Evolutionary conservation across 1,140 invertebrate species (phyloP).

Genomic region (Drosophila sp.): DNA sequence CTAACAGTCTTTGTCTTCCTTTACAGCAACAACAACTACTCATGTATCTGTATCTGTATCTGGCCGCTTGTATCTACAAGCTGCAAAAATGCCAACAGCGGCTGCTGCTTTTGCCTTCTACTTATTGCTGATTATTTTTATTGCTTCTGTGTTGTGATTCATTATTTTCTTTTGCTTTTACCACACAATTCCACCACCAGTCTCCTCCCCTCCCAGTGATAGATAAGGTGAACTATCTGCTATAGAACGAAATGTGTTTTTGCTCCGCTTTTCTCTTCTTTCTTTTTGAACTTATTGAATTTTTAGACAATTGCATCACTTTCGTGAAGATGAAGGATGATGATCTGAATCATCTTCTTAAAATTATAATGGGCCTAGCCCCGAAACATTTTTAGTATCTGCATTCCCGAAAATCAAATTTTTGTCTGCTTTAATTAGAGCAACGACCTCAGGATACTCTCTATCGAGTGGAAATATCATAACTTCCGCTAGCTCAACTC

Average conservation of each 20-base stretch:
- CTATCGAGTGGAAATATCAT: no score
- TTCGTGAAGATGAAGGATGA: neutral
- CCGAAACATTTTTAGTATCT: neutral
- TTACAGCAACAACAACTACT: neutral
- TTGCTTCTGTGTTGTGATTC: constrained; percentile 73
- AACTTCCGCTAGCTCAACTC: no score
- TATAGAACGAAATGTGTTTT: constrained; percentile 1
- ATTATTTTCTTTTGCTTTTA: constrained; percentile 55
- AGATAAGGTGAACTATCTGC: constrained; percentile 12
- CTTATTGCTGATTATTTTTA: constrained; percentile 78
- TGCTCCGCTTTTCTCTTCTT: constrained; percentile 7
- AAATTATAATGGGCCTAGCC: neutral
- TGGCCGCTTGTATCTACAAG: constrained; percentile 65
- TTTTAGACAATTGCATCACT: constrained; percentile 60
- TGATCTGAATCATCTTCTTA: constrained; percentile 6
- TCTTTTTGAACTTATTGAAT: constrained; percentile 42
- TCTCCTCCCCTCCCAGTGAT: constrained; percentile 4
- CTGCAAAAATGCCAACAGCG: constrained; percentile 56
- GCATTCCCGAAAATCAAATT: neutral
- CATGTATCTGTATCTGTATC: constrained; percentile 53
- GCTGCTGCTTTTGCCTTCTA: constrained; percentile 50
- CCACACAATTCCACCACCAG: neutral
- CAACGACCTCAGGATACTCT: neutral
- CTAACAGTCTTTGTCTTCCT: constrained; percentile 1
- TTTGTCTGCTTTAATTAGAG: neutral